These are phyloP conservation scores for Ichneumoninae sp. DNA, from an alignment of 2,888 invertebrate species.

Conservation along the genomic window DNA sequence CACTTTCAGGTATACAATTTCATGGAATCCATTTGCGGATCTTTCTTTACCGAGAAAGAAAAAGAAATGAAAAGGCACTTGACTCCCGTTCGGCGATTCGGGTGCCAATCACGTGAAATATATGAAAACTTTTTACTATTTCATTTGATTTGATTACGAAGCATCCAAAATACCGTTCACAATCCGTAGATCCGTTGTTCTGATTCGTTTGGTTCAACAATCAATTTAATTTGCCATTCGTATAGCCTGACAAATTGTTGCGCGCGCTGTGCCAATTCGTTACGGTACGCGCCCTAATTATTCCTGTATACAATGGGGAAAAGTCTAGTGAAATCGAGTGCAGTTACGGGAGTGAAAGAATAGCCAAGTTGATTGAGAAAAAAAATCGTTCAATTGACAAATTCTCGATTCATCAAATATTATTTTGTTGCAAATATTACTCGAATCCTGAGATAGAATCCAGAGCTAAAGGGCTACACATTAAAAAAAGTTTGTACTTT, in stretches of 20 bases:
- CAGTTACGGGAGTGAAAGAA: not conserved
- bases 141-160: not conserved
- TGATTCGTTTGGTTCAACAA: not conserved
- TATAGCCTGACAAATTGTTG: not conserved
- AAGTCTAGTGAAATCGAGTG: not conserved
- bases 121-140: not conserved
- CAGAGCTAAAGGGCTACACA: too few species aligned
- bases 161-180: not conserved
- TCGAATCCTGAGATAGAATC: too few species aligned
- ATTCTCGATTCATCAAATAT: not conserved
- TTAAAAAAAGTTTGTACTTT: too few species aligned
- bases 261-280: constrained; percentile 6
- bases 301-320: not conserved
- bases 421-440: too few species aligned
- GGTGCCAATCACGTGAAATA: not conserved
- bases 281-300: not conserved
- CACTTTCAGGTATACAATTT: constrained; percentile 8
- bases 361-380: not conserved
- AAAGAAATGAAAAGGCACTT: constrained; percentile 3
- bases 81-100: not conserved
- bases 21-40: not conserved
- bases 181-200: not conserved
- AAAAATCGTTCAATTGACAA: not conserved
- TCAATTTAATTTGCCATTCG: constrained; percentile 3
- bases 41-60: not conserved